Evolutionary conservation across 2,888 invertebrate genomes (phyloP), one percentile per base, ranked within the genome.

Genomic region (Pedicia rivosa): DNA sequence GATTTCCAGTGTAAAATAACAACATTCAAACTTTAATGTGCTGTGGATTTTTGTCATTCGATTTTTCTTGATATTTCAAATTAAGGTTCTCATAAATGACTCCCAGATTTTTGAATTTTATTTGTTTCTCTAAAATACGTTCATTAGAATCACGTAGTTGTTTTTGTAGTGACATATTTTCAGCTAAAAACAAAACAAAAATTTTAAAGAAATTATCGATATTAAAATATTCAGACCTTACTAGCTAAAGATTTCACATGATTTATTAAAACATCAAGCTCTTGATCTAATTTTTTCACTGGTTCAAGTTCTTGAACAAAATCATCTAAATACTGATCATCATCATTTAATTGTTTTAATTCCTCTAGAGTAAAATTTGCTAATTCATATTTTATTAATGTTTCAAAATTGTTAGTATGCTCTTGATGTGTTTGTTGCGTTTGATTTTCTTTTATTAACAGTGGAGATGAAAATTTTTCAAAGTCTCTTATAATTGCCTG

Each of bases 401-500:
- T 30, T 13, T 35, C 19, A 19, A 14, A 26, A 14, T 28, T 20
- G 25, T 31, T 37, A 20, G 14, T 19, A 27, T 39, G 26, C 31
- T 17, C 24, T 34, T 44, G 42, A 37, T 42, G 39, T 28, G 29
- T 31, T 38, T 41, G 44, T 20, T 33, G 35, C 35, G 28, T 28
- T 39, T 43, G 43, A 16, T 25, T 57, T 38, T n/a, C n/a, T n/a
- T n/a, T n/a, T n/a, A n/a, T n/a, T n/a, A 59, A 39, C 40, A 70
- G 49, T 31, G 63, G 65, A 36, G 66, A 72, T 42, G 70, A 73
- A 51, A 62, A 74, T 48, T 73, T 68, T 55, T 80, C 77, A 47
- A 79, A 79, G 57, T 84, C 83, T 37, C 83, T 64, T 43, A 78
- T 78, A 33, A 83, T 76, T 14, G 78, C 83, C 55, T 82, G 82